Percentiles rank a stretch among this genome's conserved stretches.
phyloP scores from a whole-genome alignment of 1,140 invertebrate genomes.

The Aphis craccivora region DNA sequence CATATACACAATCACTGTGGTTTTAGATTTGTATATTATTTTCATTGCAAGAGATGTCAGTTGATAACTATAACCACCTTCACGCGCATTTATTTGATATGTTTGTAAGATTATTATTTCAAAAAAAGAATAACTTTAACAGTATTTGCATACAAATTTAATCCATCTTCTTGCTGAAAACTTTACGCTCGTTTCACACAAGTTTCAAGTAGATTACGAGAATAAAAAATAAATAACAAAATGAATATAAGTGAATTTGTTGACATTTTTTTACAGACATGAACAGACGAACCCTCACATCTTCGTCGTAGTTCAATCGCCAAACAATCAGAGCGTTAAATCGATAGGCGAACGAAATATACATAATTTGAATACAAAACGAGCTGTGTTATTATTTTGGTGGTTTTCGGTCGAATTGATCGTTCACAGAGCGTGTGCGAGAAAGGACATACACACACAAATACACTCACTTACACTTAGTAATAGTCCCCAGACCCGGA shows the following conservation, averaged over 20 bases:
- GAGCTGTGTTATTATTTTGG: constrained; percentile 23
- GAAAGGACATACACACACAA: background rate
- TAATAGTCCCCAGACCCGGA: constrained; percentile 33
- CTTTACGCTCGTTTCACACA: constrained; percentile 18
- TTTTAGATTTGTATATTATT: background rate
- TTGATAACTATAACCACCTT: background rate
- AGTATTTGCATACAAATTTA: background rate
- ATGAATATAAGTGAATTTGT: constrained; percentile 3
- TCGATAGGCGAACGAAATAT: background rate
- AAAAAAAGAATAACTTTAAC: constrained; percentile 38
- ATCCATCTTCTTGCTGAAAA: background rate
- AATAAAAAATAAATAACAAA: background rate
- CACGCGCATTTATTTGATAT: background rate
- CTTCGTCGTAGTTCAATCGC: background rate
- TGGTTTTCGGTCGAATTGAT: constrained; percentile 23
- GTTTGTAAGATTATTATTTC: background rate
- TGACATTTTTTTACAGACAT: background rate
- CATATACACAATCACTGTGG: background rate
- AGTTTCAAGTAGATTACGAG: constrained; percentile 12
- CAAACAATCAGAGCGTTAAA: constrained; percentile 28
- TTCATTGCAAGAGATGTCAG: background rate
- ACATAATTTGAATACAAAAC: constrained; percentile 22
- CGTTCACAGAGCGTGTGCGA: background rate
- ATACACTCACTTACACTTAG: background rate
- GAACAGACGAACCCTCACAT: background rate